A percentile compares a stretch with the other conserved stretches of the same genome.
phyloP scores from a whole-genome alignment of 1,140 invertebrate species.

The Pseudomyrmex gracilis region DNA sequence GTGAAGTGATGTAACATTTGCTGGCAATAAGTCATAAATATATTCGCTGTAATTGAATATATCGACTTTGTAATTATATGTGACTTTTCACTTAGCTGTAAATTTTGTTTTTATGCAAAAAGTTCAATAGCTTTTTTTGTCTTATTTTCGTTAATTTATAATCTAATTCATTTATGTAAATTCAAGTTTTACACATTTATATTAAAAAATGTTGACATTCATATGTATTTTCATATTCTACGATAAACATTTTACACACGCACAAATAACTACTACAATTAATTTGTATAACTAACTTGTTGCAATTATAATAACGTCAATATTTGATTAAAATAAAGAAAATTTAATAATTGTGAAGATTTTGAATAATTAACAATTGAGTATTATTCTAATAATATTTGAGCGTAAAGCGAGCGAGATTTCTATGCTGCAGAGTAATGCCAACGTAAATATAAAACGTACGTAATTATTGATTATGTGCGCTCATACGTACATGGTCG shows the following conservation, averaged over 20 bases:
- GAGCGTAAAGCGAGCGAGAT: conserved; percentile 24
- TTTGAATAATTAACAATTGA: conserved; percentile 31
- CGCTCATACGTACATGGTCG: conserved; percentile 55
- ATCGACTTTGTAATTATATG: too few relatives aligned
- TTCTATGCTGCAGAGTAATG: conserved; percentile 49
- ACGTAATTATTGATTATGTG: conserved; percentile 62
- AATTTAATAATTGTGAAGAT: neutral
- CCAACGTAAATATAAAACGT: conserved; percentile 59
- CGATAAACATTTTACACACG: too few relatives aligned
- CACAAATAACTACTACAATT: neutral
- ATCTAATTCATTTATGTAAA: neutral
- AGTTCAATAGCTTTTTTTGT: too few relatives aligned
- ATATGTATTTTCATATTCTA: too few relatives aligned
- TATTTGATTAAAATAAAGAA: conserved; percentile 9
- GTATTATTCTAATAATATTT: conserved; percentile 33
- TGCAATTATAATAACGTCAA: conserved; percentile 13
- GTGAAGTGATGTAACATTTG: too few relatives aligned
- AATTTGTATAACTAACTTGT: conserved; percentile 15
- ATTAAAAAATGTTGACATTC: too few relatives aligned
- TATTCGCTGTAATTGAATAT: too few relatives aligned
- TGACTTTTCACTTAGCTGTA: too few relatives aligned
- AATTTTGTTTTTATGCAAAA: too few relatives aligned
- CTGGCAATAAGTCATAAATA: too few relatives aligned
- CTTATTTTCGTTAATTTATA: neutral
- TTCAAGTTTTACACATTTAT: neutral